Evolutionary conservation across 2,797 vertebrate genomes (phyloP).

Genomic region (Simalia tracyae): DNA sequence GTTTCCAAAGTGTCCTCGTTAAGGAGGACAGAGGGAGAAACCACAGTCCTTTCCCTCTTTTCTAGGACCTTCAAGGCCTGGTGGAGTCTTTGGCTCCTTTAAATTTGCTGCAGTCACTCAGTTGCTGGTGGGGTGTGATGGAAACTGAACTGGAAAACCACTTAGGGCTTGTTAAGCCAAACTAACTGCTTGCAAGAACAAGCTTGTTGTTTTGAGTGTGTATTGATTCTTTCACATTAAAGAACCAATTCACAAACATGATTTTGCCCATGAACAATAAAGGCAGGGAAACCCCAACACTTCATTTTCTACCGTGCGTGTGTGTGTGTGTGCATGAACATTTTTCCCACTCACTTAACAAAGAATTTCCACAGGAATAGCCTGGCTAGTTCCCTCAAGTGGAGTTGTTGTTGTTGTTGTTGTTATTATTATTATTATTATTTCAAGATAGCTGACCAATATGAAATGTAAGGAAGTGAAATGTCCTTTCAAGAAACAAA

Average conservation of each 20-base stretch:
- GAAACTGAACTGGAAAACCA: neutral
- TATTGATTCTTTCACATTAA: neutral
- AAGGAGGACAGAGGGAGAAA: neutral
- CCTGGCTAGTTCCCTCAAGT: neutral
- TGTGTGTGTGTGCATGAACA: too few relatives aligned
- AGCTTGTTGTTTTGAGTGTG: neutral
- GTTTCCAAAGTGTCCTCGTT: neutral
- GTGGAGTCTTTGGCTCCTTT: neutral
- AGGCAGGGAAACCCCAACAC: neutral
- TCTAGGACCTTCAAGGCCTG: neutral
- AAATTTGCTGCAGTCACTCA: neutral
- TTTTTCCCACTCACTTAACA: neutral
- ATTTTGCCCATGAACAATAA: neutral
- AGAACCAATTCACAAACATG: neutral
- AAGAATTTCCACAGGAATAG: neutral
- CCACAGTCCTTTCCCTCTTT: neutral
- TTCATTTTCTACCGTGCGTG: neutral
- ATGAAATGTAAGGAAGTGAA: slow-evolving; percentile 38
- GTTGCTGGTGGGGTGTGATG: neutral
- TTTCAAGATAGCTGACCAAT: slow-evolving; percentile 15
- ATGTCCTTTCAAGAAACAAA: slow-evolving; percentile 29
- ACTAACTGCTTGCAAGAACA: neutral
- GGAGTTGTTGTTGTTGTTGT: too few relatives aligned
- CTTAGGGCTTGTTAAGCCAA: neutral
- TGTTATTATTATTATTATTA: too few relatives aligned